Conservation (phyloP, 2,113 vertebrate species). For the Ammodytes marinus region DNA sequence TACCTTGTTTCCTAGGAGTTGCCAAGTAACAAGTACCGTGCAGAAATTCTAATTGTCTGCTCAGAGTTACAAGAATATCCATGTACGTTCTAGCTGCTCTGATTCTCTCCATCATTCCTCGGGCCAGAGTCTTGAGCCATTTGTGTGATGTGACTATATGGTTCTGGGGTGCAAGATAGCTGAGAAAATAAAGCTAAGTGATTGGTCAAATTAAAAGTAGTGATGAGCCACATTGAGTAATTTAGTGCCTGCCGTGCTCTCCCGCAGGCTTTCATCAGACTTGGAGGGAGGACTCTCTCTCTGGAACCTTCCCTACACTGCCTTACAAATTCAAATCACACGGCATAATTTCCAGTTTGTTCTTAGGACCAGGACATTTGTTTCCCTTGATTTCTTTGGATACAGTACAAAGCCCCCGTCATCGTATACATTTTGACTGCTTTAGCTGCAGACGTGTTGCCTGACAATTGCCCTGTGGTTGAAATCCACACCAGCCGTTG, state of each 20-base stretch:
- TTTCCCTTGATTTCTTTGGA: conserved; percentile 26
- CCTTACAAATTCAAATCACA: conserved; percentile 38
- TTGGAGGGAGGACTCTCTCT: conserved; percentile 25
- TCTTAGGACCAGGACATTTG: conserved; percentile 9
- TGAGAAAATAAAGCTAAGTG: conserved; percentile 32
- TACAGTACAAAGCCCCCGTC: conserved; percentile 6
- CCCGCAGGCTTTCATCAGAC: conserved; percentile 48
- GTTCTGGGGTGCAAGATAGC: conserved; percentile 38
- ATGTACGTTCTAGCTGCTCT: conserved; percentile 30
- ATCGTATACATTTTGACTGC: conserved; percentile 10
- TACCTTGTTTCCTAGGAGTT: conserved; percentile 59
- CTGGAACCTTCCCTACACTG: conserved; percentile 51
- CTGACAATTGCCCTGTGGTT: conserved; percentile 45
- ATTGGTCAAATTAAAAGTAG: conserved; percentile 46
- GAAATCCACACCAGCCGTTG: conserved; percentile 45
- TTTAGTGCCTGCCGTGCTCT: conserved; percentile 40
- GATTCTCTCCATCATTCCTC: conserved; percentile 18
- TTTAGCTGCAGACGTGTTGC: conserved; percentile 27
- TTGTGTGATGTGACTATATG: conserved; percentile 38
- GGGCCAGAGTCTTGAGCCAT: conserved; percentile 31
- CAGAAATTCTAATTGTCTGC: conserved; percentile 63
- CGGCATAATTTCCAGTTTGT: conserved; percentile 27
- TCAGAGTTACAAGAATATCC: conserved; percentile 57
- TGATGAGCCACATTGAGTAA: conserved; percentile 53
- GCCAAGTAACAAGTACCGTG: conserved; percentile 67